Evolutionary conservation across 2,113 vertebrate genomes (phyloP).

Genomic region (Upupa epops): DNA sequence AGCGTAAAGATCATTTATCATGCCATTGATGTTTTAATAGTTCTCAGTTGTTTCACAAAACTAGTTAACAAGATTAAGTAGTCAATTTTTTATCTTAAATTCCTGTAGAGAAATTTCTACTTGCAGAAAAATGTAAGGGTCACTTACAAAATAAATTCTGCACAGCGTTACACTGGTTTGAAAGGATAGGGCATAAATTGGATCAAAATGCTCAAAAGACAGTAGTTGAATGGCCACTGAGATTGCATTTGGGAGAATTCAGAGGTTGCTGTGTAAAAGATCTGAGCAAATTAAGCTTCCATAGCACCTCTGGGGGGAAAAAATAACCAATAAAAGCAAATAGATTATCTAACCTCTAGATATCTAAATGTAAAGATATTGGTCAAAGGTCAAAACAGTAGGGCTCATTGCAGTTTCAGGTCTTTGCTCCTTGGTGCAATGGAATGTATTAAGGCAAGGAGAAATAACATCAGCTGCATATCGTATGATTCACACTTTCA

Average conservation of each 20-base stretch:
- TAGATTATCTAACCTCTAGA: not conserved
- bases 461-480: not conserved
- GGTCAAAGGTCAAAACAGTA: not conserved
- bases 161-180: not conserved
- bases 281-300: not conserved
- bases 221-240: not conserved
- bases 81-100: constrained; percentile 1
- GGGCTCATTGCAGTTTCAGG: not conserved
- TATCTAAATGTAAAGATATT: not conserved
- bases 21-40: not conserved
- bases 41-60: not conserved
- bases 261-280: not conserved
- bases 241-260: not conserved
- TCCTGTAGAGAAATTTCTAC: not conserved
- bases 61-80: not conserved
- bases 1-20: not conserved
- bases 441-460: not conserved
- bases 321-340: not conserved
- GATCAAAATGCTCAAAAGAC: not conserved
- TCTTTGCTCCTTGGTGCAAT: not conserved
- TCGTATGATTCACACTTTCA: not conserved
- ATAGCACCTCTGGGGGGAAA: not conserved
- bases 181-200: not conserved
- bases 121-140: not conserved
- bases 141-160: not conserved